Conservation (phyloP, 2,888 invertebrate genomes). For the Chelonus formosanus region DNA sequence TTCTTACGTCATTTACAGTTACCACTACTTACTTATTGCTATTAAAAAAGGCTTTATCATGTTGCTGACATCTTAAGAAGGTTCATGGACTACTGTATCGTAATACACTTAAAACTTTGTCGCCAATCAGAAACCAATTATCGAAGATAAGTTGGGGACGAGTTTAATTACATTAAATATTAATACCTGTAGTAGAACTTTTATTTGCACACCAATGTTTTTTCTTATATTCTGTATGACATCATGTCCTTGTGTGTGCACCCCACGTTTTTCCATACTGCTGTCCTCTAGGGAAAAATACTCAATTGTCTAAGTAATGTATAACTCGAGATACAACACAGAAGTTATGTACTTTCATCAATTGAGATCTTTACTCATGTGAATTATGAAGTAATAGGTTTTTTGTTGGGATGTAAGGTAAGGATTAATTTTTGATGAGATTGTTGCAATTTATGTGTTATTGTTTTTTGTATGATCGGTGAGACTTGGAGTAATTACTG, state of each 20-base stretch:
- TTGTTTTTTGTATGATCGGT: no score
- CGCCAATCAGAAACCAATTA: slow-evolving; percentile 65
- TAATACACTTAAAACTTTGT: slow-evolving; percentile 51
- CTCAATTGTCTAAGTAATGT: no score
- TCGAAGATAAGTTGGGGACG: slow-evolving; percentile 52
- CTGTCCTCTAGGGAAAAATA: no score
- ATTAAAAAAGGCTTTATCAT: neutral
- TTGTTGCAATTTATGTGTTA: neutral
- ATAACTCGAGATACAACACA: no score
- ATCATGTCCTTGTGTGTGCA: slow-evolving; percentile 4
- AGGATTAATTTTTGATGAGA: neutral
- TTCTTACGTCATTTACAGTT: no score
- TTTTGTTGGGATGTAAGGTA: neutral
- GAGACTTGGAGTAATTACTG: no score
- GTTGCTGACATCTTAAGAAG: neutral
- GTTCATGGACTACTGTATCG: neutral
- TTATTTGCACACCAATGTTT: neutral
- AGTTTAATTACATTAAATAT: slow-evolving; percentile 64
- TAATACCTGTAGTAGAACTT: slow-evolving; percentile 48
- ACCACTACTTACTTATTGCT: neutral
- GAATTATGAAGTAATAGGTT: no score
- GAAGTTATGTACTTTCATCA: no score
- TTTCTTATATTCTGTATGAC: neutral
- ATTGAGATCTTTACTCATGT: no score
- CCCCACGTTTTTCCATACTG: slow-evolving; percentile 7